Conservation (phyloP, 1,140 invertebrate species). For the Philopotamus ludificatus region DNA sequence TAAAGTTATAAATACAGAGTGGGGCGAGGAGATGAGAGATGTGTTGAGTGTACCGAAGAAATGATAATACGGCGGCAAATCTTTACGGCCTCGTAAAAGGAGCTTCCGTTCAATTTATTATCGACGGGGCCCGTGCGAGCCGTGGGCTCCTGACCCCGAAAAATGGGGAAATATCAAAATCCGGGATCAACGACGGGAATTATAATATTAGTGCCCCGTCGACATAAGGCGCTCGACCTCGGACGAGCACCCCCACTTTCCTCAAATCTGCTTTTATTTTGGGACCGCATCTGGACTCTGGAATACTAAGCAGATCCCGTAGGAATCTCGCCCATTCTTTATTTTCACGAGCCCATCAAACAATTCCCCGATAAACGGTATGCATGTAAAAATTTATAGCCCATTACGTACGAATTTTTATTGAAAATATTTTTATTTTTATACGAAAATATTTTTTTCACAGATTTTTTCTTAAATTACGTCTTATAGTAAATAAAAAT, state of each 20-base stretch:
- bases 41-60: slow-evolving; percentile 36
- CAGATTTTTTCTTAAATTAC: slow-evolving; percentile 1
- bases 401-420: background rate
- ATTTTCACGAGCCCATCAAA: background rate
- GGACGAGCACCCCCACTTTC: background rate
- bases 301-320: slow-evolving; percentile 12
- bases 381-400: background rate
- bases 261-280: slow-evolving; percentile 16
- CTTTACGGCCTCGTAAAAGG: slow-evolving; percentile 41
- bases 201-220: slow-evolving; percentile 37
- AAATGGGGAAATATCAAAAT: slow-evolving; percentile 32
- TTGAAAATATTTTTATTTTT: background rate
- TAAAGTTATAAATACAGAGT: slow-evolving; percentile 38
- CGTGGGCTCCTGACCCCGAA: background rate
- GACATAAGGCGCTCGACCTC: slow-evolving; percentile 12
- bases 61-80: slow-evolving; percentile 40
- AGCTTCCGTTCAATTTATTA: slow-evolving; percentile 41
- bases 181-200: slow-evolving; percentile 37
- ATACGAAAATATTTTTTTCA: background rate
- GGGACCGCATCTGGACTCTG: slow-evolving; percentile 6
- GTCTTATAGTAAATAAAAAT: background rate
- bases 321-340: background rate
- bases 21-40: slow-evolving; percentile 28
- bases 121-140: slow-evolving; percentile 30
- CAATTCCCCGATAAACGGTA: background rate